Percentiles rank a stretch among this genome's conserved stretches.
phyloP scores from a whole-genome alignment of 2,888 invertebrate species.

The Lasioglossum figueresi region DNA sequence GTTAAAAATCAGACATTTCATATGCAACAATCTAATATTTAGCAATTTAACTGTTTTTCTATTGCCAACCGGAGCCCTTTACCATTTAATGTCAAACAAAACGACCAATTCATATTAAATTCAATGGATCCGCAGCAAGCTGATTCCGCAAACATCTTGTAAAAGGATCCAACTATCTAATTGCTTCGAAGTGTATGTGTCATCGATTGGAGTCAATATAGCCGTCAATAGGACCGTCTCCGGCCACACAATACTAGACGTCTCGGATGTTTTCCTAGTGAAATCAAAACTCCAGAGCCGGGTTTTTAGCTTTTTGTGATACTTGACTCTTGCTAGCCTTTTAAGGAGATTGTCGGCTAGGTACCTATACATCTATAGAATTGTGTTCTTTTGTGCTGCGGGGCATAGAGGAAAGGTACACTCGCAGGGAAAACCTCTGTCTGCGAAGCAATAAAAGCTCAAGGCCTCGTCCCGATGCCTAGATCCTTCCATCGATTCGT shows the following conservation, averaged over 20 bases:
- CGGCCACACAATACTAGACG: slow-evolving; percentile 23
- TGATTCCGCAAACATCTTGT: neutral
- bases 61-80: neutral
- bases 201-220: slow-evolving; percentile 16
- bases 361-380: slow-evolving; percentile 52
- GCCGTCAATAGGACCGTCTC: slow-evolving; percentile 20
- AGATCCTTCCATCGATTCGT: slow-evolving; percentile 55
- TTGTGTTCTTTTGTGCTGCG: slow-evolving; percentile 50
- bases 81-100: neutral
- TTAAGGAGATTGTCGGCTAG: slow-evolving; percentile 62
- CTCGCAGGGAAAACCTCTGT: slow-evolving; percentile 48
- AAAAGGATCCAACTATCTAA: neutral
- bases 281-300: slow-evolving; percentile 50
- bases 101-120: neutral
- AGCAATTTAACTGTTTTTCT: neutral
- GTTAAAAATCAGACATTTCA: too few relatives aligned
- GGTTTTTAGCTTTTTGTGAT: slow-evolving; percentile 42
- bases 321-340: slow-evolving; percentile 60
- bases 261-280: slow-evolving; percentile 40
- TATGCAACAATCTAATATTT: neutral
- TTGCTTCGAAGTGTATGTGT: slow-evolving; percentile 15
- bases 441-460: slow-evolving; percentile 49
- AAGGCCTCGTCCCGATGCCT: slow-evolving; percentile 17
- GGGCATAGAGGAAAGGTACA: slow-evolving; percentile 7
- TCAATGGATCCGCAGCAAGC: neutral